A percentile compares a stretch with the other conserved stretches of the same genome.
Conservation (phyloP, 2,888 invertebrate species). For the Cosmopolites sordidus region DNA sequence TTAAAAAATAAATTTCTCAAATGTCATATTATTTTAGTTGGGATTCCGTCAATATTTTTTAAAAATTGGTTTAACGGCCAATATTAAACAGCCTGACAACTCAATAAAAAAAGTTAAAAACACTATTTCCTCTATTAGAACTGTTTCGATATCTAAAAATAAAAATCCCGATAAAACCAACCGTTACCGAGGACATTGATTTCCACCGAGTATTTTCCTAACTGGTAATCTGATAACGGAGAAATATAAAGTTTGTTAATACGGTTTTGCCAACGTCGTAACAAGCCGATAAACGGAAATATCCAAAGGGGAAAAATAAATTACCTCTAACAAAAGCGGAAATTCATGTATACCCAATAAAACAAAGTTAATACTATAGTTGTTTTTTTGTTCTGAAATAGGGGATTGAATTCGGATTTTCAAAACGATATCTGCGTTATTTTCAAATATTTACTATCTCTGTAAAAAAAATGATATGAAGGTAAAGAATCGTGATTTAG, state of each 20-base stretch:
- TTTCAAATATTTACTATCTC: too few species aligned
- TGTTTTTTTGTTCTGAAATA: conserved; percentile 7
- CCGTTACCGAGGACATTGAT: conserved; percentile 15
- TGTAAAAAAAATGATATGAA: too few species aligned
- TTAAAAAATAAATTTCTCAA: too few species aligned
- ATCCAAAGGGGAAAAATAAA: conserved; percentile 21
- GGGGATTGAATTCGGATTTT: too few species aligned
- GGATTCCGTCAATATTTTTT: too few species aligned
- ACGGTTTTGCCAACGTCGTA: conserved; percentile 24
- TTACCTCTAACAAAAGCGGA: conserved; percentile 13
- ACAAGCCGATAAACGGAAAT: conserved; percentile 24
- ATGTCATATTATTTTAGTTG: too few species aligned
- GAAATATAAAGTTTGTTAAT: conserved; percentile 26
- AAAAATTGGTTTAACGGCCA: too few species aligned
- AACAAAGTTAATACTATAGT: conserved; percentile 9
- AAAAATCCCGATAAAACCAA: neutral
- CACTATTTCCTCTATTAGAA: too few species aligned
- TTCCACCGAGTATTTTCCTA: conserved; percentile 22
- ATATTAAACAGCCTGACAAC: too few species aligned
- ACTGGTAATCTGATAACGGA: conserved; percentile 20
- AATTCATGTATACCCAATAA: conserved; percentile 17
- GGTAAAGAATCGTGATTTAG: too few species aligned
- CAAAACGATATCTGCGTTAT: too few species aligned
- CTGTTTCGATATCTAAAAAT: neutral
- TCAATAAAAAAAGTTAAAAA: too few species aligned